Evolutionary conservation across 2,797 vertebrate species (phyloP).

Genomic region (Microhierax caerulescens): DNA sequence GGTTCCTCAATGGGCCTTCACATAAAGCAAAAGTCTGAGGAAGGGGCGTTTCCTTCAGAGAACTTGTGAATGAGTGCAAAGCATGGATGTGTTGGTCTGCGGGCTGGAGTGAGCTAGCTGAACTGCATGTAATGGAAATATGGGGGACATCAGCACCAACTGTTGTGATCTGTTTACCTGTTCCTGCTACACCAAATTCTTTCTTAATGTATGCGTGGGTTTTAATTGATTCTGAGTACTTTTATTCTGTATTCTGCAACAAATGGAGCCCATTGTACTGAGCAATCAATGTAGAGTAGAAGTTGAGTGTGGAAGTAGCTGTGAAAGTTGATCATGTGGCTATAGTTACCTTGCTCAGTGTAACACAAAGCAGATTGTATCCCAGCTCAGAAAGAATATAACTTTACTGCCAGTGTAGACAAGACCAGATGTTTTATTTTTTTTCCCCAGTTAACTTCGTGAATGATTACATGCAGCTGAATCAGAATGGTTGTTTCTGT

Average conservation of each 20-base stretch:
- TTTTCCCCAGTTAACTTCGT: neutral
- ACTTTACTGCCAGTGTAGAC: neutral
- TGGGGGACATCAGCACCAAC: neutral
- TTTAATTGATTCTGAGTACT: neutral
- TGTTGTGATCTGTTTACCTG: neutral
- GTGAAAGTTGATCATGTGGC: neutral
- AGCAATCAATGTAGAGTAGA: neutral
- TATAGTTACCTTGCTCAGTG: neutral
- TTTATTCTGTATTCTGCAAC: neutral
- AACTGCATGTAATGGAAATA: neutral
- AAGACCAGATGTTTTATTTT: neutral
- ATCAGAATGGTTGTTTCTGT: neutral
- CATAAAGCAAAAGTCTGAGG: neutral
- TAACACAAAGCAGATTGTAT: neutral
- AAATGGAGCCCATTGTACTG: neutral
- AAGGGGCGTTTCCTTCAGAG: neutral
- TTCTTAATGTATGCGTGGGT: neutral
- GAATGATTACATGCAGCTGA: neutral
- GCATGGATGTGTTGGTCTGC: neutral
- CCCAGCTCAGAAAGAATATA: neutral
- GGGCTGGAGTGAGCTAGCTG: neutral
- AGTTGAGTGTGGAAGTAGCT: neutral
- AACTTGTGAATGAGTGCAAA: neutral
- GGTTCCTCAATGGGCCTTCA: neutral
- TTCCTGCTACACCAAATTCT: neutral